Conservation (phyloP, 2,888 invertebrate species). For the Andricus quercusramuli region DNA sequence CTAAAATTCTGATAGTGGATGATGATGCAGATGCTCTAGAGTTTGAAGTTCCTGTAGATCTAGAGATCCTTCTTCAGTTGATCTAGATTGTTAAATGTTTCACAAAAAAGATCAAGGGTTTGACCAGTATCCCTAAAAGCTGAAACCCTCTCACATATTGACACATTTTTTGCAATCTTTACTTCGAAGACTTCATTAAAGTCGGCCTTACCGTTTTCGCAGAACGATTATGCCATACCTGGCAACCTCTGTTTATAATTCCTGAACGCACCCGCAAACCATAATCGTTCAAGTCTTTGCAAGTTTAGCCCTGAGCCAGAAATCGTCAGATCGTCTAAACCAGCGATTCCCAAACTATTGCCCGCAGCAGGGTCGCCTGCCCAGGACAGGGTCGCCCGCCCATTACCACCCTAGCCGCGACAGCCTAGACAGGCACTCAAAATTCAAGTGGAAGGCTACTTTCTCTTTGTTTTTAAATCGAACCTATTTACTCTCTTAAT, state of each 20-base stretch:
- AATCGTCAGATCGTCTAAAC: background rate
- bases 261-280: constrained; percentile 35
- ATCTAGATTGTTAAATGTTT: too few relatives aligned
- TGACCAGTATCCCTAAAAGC: background rate
- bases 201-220: constrained; percentile 21
- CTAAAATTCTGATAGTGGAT: too few relatives aligned
- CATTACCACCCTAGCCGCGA: too few relatives aligned
- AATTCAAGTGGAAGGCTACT: background rate
- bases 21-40: background rate
- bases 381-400: too few relatives aligned
- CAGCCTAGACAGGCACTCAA: background rate
- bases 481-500: too few relatives aligned
- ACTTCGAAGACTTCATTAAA: constrained; percentile 29
- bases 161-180: constrained; percentile 9
- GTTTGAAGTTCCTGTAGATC: background rate
- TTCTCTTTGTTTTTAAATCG: too few relatives aligned
- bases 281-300: constrained; percentile 28
- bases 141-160: background rate
- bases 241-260: constrained; percentile 37
- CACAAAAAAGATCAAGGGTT: background rate
- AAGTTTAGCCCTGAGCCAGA: constrained; percentile 21
- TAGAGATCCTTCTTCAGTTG: too few relatives aligned
- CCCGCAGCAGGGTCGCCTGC: too few relatives aligned
- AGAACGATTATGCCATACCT: constrained; percentile 35
- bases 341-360: too few relatives aligned